Base-by-base conservation (phyloP, 2,888 invertebrate species). In the Amitus sp. region DNA sequence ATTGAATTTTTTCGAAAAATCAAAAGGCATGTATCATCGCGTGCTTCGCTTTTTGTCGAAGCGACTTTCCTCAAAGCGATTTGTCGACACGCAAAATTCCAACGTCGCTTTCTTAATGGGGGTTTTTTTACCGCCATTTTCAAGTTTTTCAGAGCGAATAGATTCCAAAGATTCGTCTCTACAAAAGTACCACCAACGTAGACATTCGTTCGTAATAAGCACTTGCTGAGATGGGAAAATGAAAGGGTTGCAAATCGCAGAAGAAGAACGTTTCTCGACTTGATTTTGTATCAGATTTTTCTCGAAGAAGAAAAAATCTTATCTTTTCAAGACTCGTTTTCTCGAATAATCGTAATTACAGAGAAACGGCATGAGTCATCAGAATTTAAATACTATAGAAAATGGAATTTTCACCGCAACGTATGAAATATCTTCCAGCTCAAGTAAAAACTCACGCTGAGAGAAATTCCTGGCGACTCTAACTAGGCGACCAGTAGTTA, bases 131-230 rank as follows among this genome's bases (percentile, higher is more conserved):
- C 30, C 18, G 13, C 12, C 10, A 6, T 30, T n/a, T 6, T 7
- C 40, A 39, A 10, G 5, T 61, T 61, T 51, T 47, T 47, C 54
- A 23, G 49, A 51, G 45, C 23, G 49, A 43, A 30, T 39, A 49
- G 47, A 49, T 46, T 40, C 33, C n/a, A n/a, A 20, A 4, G 28
- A 30, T 18, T 5, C 39, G 23, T 28, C 27, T 30, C n/a, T 20
- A 43, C 46, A 42, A 39, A 54, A 60, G 55, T 37, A 43, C 60
- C 60, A 55, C 60, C 50, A 55, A 55, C 54, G 54, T 60, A 19
- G 60, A 50, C 50, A 17, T 39, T 10, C 9, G 10, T 48, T 46
- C 39, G 49, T 60, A 60, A 60, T 60, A 60, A 60, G 60, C 54
- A 60, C 43, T 54, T 47, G 49, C 23, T 7, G 23, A 30, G 50